These are phyloP conservation scores for Asteroscopus sphinx DNA, from an alignment of 2,888 invertebrate genomes.

Conservation along the genomic window DNA sequence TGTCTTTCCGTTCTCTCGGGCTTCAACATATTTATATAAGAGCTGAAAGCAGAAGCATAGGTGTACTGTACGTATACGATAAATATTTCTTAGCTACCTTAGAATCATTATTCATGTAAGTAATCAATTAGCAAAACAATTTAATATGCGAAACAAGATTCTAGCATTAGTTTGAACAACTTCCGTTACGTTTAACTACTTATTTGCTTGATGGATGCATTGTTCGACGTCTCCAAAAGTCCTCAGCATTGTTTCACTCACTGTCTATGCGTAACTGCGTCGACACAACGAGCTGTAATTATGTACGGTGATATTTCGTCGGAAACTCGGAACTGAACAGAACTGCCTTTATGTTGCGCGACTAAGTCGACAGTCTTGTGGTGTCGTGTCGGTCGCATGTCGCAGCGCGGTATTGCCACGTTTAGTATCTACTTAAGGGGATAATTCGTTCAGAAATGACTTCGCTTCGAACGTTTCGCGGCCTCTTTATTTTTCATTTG, in stretches of 20 bases:
- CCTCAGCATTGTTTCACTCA: constrained; percentile 24
- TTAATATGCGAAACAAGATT: constrained; percentile 39
- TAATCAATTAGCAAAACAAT: too few relatives aligned
- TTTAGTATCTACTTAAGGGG: constrained; percentile 62
- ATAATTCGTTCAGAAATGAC: constrained; percentile 61
- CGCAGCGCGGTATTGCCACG: constrained; percentile 39
- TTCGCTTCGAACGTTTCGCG: constrained; percentile 38
- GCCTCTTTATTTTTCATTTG: constrained; percentile 62
- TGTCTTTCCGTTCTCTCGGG: constrained; percentile 29
- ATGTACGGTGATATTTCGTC: constrained; percentile 40
- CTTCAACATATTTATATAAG: too few relatives aligned
- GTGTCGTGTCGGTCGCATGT: constrained; percentile 45
- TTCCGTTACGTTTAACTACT: constrained; percentile 42
- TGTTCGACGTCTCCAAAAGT: constrained; percentile 31
- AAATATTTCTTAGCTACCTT: background rate
- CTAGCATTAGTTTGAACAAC: constrained; percentile 38
- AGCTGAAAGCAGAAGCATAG: background rate
- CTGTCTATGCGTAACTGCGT: constrained; percentile 31
- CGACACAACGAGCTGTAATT: constrained; percentile 39
- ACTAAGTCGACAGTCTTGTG: too few relatives aligned
- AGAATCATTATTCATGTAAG: constrained; percentile 23
- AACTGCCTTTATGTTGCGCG: constrained; percentile 38
- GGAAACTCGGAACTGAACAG: too few relatives aligned
- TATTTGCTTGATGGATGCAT: constrained; percentile 48
- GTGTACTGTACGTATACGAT: too few relatives aligned